Evolutionary conservation across 2,888 invertebrate genomes (phyloP), one percentile per base, ranked within the genome.

Genomic region (Drosophila putrida): DNA sequence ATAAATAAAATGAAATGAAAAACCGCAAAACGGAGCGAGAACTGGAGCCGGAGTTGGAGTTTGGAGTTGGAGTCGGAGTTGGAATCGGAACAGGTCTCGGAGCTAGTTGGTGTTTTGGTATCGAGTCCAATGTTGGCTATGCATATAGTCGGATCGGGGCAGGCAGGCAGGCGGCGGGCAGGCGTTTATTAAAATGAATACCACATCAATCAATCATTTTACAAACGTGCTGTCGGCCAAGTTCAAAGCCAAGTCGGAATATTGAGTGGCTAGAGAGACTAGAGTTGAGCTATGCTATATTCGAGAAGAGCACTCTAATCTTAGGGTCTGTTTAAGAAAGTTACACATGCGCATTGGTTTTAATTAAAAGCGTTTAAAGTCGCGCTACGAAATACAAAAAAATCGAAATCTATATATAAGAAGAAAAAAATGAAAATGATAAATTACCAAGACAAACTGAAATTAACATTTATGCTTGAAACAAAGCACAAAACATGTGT

Each of bases 151-250:
- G 20, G 28, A 53, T 28, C 39, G 31, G 28, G 76, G 81, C 77
- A 77, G 67, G 61, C 78, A 59, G 53, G 51, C 53, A 3, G 20
- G 20, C 20, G 61, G 81, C 62, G 53, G 51, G 55, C 62, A 58
- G 49, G 80, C 80, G 80, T 82, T 86, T 88, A 88, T 88, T 85
- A 90, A 91, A 91, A 90, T 90, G 90, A 90, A 91, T 91, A 91
- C 90, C 84, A 91, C 90, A 91, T 91, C 90, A 91, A 91, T 91
- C 91, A 91, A 91, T 91, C 90, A 91, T 90, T 85, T 88, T 85
- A 76, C 86, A 90, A 91, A 88, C 83, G 87, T 83, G 83, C 81
- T 78, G 84, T 89, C 90, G 90, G 90, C 82, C 89, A 90, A 91
- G 90, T 91, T 91, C 90, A 91, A 91, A 90, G 91, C 63, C 43